Conservation (phyloP, 2,113 vertebrate species). For the Papio anubis region DNA sequence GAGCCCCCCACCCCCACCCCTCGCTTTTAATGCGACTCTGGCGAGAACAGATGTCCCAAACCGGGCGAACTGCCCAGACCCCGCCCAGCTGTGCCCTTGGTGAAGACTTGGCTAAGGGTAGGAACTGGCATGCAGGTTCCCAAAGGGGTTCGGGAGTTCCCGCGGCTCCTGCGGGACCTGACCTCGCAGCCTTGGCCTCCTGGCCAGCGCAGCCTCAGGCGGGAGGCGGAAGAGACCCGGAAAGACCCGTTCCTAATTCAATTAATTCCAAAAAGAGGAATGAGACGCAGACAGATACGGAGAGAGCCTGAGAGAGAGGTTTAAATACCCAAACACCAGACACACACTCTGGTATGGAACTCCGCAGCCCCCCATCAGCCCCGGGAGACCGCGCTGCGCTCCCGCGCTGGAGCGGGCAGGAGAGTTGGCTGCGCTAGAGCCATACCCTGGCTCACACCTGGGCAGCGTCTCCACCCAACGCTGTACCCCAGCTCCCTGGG, state of each 20-base stretch:
- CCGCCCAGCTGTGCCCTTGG: constrained; percentile 86
- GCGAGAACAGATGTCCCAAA: constrained; percentile 92
- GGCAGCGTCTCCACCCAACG: not conserved
- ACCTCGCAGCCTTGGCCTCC: constrained; percentile 58
- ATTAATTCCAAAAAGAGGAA: constrained; percentile 60
- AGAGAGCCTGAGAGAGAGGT: not conserved
- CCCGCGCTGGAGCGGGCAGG: fast-evolving
- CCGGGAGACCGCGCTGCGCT: fast-evolving
- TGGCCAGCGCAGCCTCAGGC: constrained; percentile 46
- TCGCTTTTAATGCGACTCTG: constrained; percentile 74
- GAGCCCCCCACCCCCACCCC: constrained; percentile 37
- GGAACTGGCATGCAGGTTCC: constrained; percentile 84
- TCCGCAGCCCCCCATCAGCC: not conserved
- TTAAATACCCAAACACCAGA: not conserved
- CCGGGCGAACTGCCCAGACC: constrained; percentile 86
- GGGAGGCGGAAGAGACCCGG: not conserved
- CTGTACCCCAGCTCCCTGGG: not conserved
- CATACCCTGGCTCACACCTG: not conserved
- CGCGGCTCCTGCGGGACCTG: not conserved
- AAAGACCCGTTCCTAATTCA: constrained; percentile 61
- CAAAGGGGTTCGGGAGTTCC: constrained; percentile 67
- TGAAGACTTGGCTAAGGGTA: constrained; percentile 84
- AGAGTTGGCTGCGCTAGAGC: not conserved
- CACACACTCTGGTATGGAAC: not conserved
- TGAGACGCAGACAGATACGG: not conserved